Conservation (phyloP, 2,888 invertebrate genomes). For the Noctuana brunneofusca region DNA sequence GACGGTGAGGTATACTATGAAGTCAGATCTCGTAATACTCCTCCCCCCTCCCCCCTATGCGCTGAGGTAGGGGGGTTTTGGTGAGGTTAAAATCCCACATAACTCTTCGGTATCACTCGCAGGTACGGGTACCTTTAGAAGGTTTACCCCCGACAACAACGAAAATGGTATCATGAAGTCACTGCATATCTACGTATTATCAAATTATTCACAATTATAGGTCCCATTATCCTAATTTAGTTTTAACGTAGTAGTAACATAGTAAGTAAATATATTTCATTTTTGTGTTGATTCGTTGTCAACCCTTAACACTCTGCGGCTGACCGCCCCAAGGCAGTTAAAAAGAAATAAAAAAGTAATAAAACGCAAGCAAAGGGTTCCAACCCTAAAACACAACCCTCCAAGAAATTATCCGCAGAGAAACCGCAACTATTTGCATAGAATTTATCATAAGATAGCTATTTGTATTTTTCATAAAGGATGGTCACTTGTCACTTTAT, state of each 20-base stretch:
- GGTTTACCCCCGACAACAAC: too few species aligned
- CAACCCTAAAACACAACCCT: conserved; percentile 54
- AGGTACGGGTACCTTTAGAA: too few species aligned
- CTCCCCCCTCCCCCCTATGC: too few species aligned
- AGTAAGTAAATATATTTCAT: background rate
- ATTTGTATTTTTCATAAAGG: background rate
- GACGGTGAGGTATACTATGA: too few species aligned
- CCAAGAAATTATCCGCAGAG: conserved; percentile 34
- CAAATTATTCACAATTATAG: too few species aligned
- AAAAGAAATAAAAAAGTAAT: conserved; percentile 81
- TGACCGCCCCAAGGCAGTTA: conserved; percentile 55
- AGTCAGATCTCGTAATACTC: too few species aligned
- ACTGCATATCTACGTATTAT: too few species aligned
- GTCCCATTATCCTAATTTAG: too few species aligned
- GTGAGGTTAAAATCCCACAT: too few species aligned
- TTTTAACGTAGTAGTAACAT: background rate
- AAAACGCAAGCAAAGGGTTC: conserved; percentile 76
- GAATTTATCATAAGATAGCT: conserved; percentile 38
- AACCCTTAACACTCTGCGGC: conserved; percentile 18
- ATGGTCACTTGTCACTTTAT: background rate
- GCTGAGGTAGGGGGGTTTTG: too few species aligned
- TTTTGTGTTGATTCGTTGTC: background rate
- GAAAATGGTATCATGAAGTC: too few species aligned
- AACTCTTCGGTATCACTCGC: too few species aligned
- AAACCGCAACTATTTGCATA: conserved; percentile 49